Evolutionary conservation across 2,888 invertebrate species (phyloP).

Genomic region (Nemapogon koenigi): DNA sequence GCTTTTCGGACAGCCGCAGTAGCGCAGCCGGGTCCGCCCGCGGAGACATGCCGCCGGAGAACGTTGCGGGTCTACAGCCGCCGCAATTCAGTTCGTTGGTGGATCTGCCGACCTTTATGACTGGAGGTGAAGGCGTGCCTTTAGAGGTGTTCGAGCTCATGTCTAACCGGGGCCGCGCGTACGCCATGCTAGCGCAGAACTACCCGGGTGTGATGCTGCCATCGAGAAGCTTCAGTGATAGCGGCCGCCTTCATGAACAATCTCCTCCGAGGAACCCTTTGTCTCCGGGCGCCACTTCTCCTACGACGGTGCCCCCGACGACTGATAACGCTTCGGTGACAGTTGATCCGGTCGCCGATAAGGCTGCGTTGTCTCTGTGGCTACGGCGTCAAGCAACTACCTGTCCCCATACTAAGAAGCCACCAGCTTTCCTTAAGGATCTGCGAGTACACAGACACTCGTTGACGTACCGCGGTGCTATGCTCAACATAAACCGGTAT

Average conservation of each 20-base stretch:
- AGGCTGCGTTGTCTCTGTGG: constrained; percentile 64
- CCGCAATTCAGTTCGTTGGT: constrained; percentile 77
- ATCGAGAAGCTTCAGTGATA: constrained; percentile 77
- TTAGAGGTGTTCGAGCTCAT: constrained; percentile 77
- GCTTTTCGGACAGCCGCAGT: constrained; percentile 73
- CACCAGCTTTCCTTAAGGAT: constrained; percentile 76
- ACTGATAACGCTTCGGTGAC: constrained; percentile 21
- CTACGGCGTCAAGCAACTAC: constrained; percentile 50
- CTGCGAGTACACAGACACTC: constrained; percentile 78
- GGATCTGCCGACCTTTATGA: constrained; percentile 83
- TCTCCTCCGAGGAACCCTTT: constrained; percentile 37
- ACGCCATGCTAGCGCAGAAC: constrained; percentile 74
- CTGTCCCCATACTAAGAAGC: constrained; percentile 49
- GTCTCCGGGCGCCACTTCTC: constrained; percentile 24
- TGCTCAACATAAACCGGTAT: constrained; percentile 84
- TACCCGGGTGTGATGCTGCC: constrained; percentile 77
- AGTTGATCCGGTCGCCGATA: constrained; percentile 32
- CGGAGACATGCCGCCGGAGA: constrained; percentile 31
- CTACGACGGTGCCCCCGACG: constrained; percentile 26
- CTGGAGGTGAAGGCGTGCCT: constrained; percentile 78
- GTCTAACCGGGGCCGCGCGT: constrained; percentile 72
- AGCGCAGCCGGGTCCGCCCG: constrained; percentile 68
- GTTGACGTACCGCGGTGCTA: constrained; percentile 83
- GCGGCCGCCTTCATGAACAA: constrained; percentile 46
- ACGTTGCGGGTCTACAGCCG: constrained; percentile 43